A percentile compares a stretch with the other conserved stretches of the same genome.
Evolutionary conservation across 1,140 invertebrate genomes (phyloP).

Genomic region (Platyura marginata): DNA sequence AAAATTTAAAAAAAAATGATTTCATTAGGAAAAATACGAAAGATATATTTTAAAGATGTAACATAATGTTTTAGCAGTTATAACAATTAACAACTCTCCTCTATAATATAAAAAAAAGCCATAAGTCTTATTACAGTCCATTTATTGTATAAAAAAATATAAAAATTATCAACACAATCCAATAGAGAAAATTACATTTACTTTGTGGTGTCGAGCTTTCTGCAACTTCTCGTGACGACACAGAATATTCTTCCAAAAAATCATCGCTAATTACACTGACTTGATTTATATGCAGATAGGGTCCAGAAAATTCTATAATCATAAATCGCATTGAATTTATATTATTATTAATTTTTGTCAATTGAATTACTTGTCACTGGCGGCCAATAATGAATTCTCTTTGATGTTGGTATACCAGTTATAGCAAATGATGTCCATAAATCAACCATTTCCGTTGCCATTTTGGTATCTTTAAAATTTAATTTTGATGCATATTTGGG

Average conservation of each 20-base stretch:
- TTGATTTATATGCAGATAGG: conserved; percentile 21
- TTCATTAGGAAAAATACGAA: too few species aligned
- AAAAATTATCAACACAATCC: too few species aligned
- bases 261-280: conserved; percentile 17
- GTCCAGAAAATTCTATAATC: conserved; percentile 11
- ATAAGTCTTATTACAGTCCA: too few species aligned
- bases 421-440: conserved; percentile 23
- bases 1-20: too few species aligned
- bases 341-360: neutral
- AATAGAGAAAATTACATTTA: too few species aligned
- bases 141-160: too few species aligned
- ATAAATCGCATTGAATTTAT: neutral
- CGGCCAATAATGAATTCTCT: conserved; percentile 16
- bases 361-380: conserved; percentile 16
- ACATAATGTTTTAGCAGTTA: too few species aligned
- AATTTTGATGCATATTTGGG: conserved; percentile 16
- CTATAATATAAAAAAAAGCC: too few species aligned
- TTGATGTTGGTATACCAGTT: conserved; percentile 15
- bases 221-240: conserved; percentile 10
- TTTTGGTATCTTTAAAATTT: conserved; percentile 15
- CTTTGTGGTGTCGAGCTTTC: too few species aligned
- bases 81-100: too few species aligned
- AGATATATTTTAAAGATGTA: too few species aligned
- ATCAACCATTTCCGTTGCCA: conserved; percentile 20
- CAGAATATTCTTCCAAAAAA: conserved; percentile 19